Percentiles rank a stretch among this genome's conserved stretches.
Conservation (phyloP, 2,797 vertebrate species). For the Sebastes miniatus region DNA sequence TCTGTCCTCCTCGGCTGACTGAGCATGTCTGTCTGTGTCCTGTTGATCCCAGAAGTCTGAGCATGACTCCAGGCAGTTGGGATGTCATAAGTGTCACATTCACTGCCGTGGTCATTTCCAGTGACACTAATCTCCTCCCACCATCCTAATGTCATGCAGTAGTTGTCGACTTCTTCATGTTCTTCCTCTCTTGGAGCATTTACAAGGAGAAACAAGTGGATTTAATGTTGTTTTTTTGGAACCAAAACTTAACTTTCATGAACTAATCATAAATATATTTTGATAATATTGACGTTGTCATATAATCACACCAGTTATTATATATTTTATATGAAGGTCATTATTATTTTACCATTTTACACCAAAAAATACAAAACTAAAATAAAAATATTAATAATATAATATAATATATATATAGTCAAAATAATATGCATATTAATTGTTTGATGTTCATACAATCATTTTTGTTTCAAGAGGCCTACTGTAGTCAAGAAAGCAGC, state of each 20-base stretch:
- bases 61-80: slow-evolving; percentile 27
- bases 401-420: no score
- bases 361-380: background rate
- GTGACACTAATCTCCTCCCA: slow-evolving; percentile 16
- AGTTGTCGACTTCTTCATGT: background rate
- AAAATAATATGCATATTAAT: background rate
- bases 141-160: background rate
- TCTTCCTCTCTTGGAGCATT: background rate
- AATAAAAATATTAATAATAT: no score
- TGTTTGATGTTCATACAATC: background rate
- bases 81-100: slow-evolving; percentile 31
- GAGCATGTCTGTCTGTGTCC: slow-evolving; percentile 35
- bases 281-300: background rate
- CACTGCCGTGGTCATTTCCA: slow-evolving; percentile 24
- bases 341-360: background rate
- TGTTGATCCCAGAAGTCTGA: slow-evolving; percentile 26
- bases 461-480: no score
- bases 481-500: background rate
- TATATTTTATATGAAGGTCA: background rate
- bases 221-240: slow-evolving; percentile 2
- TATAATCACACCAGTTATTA: background rate
- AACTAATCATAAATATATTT: background rate
- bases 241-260: background rate
- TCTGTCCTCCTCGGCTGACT: slow-evolving; percentile 26
- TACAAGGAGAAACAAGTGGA: background rate